A percentile compares a stretch with the other conserved stretches of the same genome.
phyloP scores from a whole-genome alignment of 2,888 invertebrate species.

The Leptothorax acervorum region DNA sequence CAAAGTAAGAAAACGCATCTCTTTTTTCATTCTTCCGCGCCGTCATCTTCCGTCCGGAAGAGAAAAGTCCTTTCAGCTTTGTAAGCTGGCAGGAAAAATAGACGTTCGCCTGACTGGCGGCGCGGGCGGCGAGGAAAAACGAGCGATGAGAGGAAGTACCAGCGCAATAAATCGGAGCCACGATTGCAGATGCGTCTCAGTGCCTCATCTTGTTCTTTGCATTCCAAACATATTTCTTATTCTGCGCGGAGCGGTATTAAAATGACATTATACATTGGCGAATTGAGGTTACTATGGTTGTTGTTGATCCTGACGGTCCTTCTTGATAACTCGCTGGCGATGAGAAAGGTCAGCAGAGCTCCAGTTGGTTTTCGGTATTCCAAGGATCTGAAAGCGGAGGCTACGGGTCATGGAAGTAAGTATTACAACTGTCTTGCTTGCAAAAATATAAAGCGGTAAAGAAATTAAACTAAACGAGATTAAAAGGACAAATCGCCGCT shows the following conservation, averaged over 20 bases:
- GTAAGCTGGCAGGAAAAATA: slow-evolving; percentile 41
- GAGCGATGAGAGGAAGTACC: slow-evolving; percentile 20
- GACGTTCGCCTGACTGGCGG: slow-evolving; percentile 12
- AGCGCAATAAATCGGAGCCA: slow-evolving; percentile 59
- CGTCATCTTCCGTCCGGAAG: slow-evolving; percentile 51
- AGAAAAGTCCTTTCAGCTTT: slow-evolving; percentile 56
- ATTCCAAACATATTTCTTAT: slow-evolving; percentile 5
- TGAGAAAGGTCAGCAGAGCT: slow-evolving; percentile 67
- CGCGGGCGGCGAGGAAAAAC: slow-evolving; percentile 42
- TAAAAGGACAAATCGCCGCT: no score
- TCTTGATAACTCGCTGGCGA: slow-evolving; percentile 2
- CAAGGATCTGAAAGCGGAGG: slow-evolving; percentile 76
- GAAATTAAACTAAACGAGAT: not conserved
- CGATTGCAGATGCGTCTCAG: slow-evolving; percentile 55
- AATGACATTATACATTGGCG: slow-evolving; percentile 19
- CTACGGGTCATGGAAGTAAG: slow-evolving; percentile 65
- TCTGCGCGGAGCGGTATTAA: not conserved
- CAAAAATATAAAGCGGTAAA: not conserved
- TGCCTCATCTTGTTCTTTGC: not conserved
- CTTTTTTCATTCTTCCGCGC: slow-evolving; percentile 35
- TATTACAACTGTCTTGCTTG: not conserved
- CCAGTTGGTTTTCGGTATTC: slow-evolving; percentile 74
- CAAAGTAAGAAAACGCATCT: slow-evolving; percentile 37
- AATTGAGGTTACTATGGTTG: slow-evolving; percentile 2
- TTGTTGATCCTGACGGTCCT: slow-evolving; percentile 15